These are phyloP conservation scores for Hyalella azteca DNA, from an alignment of 2,888 invertebrate genomes.

Conservation along the genomic window DNA sequence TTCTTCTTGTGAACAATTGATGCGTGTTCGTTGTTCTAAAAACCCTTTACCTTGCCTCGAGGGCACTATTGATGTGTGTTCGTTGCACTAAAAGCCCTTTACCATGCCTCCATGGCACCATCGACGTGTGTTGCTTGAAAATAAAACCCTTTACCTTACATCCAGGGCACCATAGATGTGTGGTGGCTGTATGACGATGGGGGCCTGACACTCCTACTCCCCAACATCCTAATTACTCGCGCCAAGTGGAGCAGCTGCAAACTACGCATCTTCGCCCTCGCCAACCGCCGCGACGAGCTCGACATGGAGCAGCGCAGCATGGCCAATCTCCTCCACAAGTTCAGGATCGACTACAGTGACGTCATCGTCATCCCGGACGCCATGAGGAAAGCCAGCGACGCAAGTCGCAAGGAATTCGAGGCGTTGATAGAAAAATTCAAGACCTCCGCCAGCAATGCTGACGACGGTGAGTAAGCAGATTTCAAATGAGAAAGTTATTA, in stretches of 20 bases:
- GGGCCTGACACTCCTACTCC: conserved; percentile 83
- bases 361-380: conserved; percentile 90
- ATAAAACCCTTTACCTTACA: not conserved
- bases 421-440: conserved; percentile 69
- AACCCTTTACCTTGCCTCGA: not conserved
- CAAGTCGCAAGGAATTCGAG: conserved; percentile 80
- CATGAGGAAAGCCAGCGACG: conserved; percentile 81
- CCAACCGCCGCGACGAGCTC: conserved; percentile 58
- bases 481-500: not conserved
- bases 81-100: not conserved
- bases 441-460: not conserved
- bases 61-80: not conserved
- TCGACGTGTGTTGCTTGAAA: not conserved
- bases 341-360: conserved; percentile 95
- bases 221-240: conserved; percentile 82
- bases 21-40: not conserved
- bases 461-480: conserved; percentile 32
- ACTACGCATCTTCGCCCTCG: conserved; percentile 83
- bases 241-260: conserved; percentile 81
- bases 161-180: conserved; percentile 74
- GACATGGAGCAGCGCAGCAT: conserved; percentile 70
- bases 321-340: conserved; percentile 94
- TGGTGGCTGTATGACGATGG: conserved; percentile 99
- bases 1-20: not conserved
- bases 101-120: not conserved